Percentiles rank a stretch among this genome's conserved stretches.
Conservation (phyloP, 2,113 vertebrate genomes). For the Malaclemys terrapin region DNA sequence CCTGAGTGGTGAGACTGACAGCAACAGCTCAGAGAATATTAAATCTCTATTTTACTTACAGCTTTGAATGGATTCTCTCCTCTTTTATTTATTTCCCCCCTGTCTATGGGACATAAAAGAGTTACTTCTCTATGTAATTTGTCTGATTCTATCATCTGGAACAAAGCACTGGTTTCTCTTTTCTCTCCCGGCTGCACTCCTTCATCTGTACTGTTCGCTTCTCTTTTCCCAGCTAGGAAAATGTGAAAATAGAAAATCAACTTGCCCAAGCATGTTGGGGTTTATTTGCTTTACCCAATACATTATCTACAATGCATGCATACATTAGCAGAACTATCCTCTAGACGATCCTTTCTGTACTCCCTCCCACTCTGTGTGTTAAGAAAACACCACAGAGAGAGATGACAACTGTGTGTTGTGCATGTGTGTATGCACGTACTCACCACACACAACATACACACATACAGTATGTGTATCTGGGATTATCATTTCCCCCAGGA, state of each 20-base stretch:
- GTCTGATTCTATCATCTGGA: background rate
- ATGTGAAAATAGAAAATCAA: background rate
- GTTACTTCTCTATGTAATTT: too few species aligned
- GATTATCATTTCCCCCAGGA: background rate
- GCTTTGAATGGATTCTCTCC: background rate
- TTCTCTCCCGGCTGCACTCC: background rate
- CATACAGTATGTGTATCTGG: background rate
- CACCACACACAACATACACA: background rate
- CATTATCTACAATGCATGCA: background rate
- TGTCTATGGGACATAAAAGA: background rate
- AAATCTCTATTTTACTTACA: background rate
- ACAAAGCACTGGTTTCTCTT: background rate
- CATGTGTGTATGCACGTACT: background rate
- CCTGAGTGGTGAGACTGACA: background rate
- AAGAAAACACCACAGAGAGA: background rate
- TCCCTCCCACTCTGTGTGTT: background rate
- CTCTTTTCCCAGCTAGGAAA: background rate
- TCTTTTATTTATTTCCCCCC: background rate
- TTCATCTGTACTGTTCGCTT: background rate
- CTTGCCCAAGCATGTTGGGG: background rate
- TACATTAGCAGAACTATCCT: background rate
- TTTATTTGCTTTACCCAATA: background rate
- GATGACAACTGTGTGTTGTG: background rate
- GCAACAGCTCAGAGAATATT: background rate
- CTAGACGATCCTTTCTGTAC: background rate